A percentile compares a stretch with the other conserved stretches of the same genome.
phyloP scores from a whole-genome alignment of 2,888 invertebrate species.

The Fragum fragum region DNA sequence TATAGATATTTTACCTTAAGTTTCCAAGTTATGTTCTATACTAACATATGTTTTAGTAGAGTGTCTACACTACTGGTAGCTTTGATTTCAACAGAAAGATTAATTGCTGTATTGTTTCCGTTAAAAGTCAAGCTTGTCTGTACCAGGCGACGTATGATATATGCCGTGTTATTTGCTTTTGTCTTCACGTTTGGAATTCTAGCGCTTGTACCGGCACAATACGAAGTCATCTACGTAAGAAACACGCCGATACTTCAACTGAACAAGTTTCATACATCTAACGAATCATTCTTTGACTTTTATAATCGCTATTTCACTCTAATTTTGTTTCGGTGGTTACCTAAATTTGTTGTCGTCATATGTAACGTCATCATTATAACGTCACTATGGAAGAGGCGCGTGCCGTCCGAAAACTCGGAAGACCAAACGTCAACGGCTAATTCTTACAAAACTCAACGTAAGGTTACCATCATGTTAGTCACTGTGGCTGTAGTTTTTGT shows the following conservation, averaged over 20 bases:
- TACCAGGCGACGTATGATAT: constrained; percentile 33
- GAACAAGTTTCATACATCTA: constrained; percentile 36
- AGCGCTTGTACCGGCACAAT: constrained; percentile 33
- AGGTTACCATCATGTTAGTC: constrained; percentile 53
- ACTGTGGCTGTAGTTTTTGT: constrained; percentile 48
- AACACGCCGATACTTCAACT: constrained; percentile 29
- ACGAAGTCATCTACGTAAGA: background rate
- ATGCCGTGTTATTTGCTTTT: constrained; percentile 36
- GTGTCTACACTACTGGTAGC: constrained; percentile 43
- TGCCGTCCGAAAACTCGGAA: background rate
- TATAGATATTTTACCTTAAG: constrained; percentile 28
- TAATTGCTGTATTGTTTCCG: constrained; percentile 58
- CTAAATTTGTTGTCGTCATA: constrained; percentile 38
- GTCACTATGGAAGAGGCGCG: constrained; percentile 10
- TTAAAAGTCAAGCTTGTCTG: constrained; percentile 43
- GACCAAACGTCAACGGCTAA: background rate
- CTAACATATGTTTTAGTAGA: constrained; percentile 41
- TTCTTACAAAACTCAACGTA: constrained; percentile 20
- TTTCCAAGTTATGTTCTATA: constrained; percentile 44
- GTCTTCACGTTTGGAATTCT: constrained; percentile 32
- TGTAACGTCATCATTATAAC: constrained; percentile 46
- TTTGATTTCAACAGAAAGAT: constrained; percentile 45
- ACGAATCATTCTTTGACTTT: constrained; percentile 34
- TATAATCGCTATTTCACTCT: constrained; percentile 31
- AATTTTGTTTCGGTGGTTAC: constrained; percentile 51